phyloP scores from a whole-genome alignment of 2,113 vertebrate genomes.

The Camelus bactrianus region DNA sequence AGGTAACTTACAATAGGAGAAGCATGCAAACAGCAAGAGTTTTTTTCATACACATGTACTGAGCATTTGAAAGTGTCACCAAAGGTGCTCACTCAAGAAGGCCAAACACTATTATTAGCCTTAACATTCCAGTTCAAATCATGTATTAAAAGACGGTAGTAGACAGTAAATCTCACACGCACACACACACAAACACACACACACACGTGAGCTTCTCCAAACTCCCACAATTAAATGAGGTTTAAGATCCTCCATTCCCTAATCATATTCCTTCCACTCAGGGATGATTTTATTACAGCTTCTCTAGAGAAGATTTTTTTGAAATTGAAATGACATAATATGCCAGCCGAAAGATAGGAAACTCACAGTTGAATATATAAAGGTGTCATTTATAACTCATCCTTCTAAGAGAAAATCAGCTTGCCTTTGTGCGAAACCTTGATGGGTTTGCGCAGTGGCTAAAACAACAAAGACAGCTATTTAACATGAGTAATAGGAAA shows the following conservation, averaged over 20 bases:
- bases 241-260: background rate
- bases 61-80: slow-evolving; percentile 23
- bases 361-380: slow-evolving; percentile 19
- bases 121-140: background rate
- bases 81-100: background rate
- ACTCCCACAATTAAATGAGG: background rate
- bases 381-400: slow-evolving; percentile 37
- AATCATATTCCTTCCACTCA: slow-evolving; percentile 16
- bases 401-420: slow-evolving; percentile 39
- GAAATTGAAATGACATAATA: slow-evolving; percentile 61
- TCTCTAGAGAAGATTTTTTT: slow-evolving; percentile 39
- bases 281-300: slow-evolving; percentile 56
- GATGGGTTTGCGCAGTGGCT: background rate
- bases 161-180: background rate
- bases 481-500: slow-evolving; percentile 19
- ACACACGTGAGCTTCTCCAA: background rate
- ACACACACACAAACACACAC: background rate
- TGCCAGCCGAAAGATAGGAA: slow-evolving; percentile 39
- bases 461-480: slow-evolving; percentile 31
- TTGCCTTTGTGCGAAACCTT: background rate
- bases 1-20: slow-evolving; percentile 34
- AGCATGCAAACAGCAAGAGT: background rate
- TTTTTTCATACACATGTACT: background rate
- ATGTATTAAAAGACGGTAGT: background rate
- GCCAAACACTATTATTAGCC: background rate